Evolutionary conservation across 1,140 invertebrate species (phyloP).

Genomic region (Hermetia illucens): DNA sequence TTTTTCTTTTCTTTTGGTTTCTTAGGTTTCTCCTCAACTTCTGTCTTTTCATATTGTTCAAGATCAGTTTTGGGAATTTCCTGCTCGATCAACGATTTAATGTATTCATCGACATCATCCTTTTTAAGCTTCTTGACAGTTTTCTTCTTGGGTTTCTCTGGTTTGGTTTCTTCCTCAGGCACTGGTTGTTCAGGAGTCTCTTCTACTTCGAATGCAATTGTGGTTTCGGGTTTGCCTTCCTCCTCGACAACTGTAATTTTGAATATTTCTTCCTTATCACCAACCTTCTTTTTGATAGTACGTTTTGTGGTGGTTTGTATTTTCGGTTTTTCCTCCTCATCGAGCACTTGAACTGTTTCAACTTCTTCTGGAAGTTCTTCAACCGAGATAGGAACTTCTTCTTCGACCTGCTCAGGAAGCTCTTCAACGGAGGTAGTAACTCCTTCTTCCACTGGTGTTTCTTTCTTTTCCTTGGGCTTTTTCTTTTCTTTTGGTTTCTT

Average conservation of each 20-base stretch:
- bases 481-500: too few species aligned
- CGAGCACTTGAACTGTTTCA: slow-evolving; percentile 12
- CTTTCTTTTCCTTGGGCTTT: too few species aligned
- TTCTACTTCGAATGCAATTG: slow-evolving; percentile 23
- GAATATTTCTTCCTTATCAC: slow-evolving; percentile 24
- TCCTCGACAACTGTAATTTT: slow-evolving; percentile 29
- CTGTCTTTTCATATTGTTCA: slow-evolving; percentile 26
- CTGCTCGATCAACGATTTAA: slow-evolving; percentile 20
- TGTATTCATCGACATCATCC: slow-evolving; percentile 24
- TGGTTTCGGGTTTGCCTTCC: slow-evolving; percentile 26
- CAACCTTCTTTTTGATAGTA: slow-evolving; percentile 26
- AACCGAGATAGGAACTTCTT: slow-evolving; percentile 15
- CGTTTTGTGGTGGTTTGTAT: slow-evolving; percentile 31
- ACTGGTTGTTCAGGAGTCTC: slow-evolving; percentile 14
- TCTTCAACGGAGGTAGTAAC: too few species aligned
- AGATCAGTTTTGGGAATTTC: slow-evolving; percentile 28
- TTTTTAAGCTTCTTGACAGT: slow-evolving; percentile 20
- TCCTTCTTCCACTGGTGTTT: slow-evolving; percentile 11
- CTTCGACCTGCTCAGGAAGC: slow-evolving; percentile 10
- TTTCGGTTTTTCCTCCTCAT: slow-evolving; percentile 23
- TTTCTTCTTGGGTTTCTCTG: slow-evolving; percentile 21
- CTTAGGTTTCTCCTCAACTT: slow-evolving; percentile 13
- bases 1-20: slow-evolving; percentile 18
- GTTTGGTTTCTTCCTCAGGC: slow-evolving; percentile 9
- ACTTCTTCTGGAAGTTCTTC: slow-evolving; percentile 18